A percentile compares a stretch with the other conserved stretches of the same genome.
phyloP scores from a whole-genome alignment of 2,113 vertebrate genomes.

The Thunnus thynnus region DNA sequence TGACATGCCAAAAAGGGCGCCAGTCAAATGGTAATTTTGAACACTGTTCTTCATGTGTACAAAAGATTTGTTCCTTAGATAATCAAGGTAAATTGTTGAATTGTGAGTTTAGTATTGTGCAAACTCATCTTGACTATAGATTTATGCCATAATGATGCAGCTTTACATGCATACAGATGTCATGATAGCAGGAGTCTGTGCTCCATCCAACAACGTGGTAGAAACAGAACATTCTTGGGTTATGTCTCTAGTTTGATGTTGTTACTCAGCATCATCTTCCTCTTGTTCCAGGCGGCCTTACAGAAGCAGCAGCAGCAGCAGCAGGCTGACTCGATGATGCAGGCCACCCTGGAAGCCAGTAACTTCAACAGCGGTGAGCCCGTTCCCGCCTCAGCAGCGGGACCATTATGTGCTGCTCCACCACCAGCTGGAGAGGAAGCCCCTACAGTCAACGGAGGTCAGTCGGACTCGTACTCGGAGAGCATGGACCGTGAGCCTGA shows the following conservation, averaged over 20 bases:
- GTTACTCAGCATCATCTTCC: background rate
- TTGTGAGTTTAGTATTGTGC: too few relatives aligned
- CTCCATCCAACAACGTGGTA: background rate
- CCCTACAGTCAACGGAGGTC: slow-evolving; percentile 92
- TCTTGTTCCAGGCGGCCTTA: slow-evolving; percentile 88
- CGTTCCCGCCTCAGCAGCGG: slow-evolving; percentile 29
- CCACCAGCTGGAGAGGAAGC: slow-evolving; percentile 83
- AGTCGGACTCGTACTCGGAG: slow-evolving; percentile 88
- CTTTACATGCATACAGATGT: background rate
- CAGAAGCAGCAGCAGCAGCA: slow-evolving; percentile 91
- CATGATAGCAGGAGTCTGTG: background rate
- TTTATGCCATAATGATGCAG: background rate
- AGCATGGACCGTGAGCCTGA: slow-evolving; percentile 89
- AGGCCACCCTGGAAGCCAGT: slow-evolving; percentile 81
- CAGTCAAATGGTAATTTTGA: background rate
- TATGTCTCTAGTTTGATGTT: background rate
- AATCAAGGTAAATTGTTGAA: too few relatives aligned
- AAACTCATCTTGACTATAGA: background rate
- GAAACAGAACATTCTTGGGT: background rate
- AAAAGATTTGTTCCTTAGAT: too few relatives aligned
- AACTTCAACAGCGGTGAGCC: slow-evolving; percentile 74
- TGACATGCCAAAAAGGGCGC: too few relatives aligned
- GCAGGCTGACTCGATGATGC: slow-evolving; percentile 85
- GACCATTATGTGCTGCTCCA: slow-evolving; percentile 57
- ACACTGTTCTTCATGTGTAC: background rate